A percentile compares a stretch with the other conserved stretches of the same genome.
phyloP scores from a whole-genome alignment of 2,888 invertebrate species.

The Hofmannophila pseudospretella region DNA sequence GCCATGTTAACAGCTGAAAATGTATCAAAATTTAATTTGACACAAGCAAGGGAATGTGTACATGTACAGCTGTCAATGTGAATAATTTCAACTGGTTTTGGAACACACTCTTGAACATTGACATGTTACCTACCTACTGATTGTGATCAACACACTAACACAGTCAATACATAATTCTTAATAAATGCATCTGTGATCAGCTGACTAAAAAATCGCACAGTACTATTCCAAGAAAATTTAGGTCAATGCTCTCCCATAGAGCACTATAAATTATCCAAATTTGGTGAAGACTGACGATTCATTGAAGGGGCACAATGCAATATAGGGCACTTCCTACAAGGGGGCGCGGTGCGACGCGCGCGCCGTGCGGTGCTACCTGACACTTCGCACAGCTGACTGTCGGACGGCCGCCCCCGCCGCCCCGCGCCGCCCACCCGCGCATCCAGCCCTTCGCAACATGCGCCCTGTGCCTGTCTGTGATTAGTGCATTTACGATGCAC shows the following conservation, averaged over 20 bases:
- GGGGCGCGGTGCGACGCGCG: slow-evolving; percentile 19
- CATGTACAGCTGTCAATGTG: no score
- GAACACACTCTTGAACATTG: no score
- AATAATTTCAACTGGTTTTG: no score
- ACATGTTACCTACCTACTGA: no score
- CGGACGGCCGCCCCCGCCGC: slow-evolving; percentile 47
- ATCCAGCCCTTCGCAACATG: slow-evolving; percentile 29
- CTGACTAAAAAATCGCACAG: slow-evolving; percentile 3
- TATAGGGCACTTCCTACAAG: slow-evolving; percentile 68
- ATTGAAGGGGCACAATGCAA: slow-evolving; percentile 50
- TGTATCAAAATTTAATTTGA: no score
- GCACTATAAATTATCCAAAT: slow-evolving; percentile 15
- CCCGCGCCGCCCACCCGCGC: slow-evolving; percentile 28
- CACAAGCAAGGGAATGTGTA: no score
- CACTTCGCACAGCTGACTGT: slow-evolving; percentile 74
- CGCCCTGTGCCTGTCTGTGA: slow-evolving; percentile 40
- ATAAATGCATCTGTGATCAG: not conserved
- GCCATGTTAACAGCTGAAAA: no score
- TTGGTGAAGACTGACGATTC: slow-evolving; percentile 31
- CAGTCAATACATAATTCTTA: no score
- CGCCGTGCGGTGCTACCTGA: slow-evolving; percentile 46
- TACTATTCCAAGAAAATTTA: slow-evolving; percentile 13
- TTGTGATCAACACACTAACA: no score
- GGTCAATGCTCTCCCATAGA: slow-evolving; percentile 22
- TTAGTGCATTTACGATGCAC: slow-evolving; percentile 35